Conservation (phyloP, 2,888 invertebrate genomes). For the Urechis unicinctus region DNA sequence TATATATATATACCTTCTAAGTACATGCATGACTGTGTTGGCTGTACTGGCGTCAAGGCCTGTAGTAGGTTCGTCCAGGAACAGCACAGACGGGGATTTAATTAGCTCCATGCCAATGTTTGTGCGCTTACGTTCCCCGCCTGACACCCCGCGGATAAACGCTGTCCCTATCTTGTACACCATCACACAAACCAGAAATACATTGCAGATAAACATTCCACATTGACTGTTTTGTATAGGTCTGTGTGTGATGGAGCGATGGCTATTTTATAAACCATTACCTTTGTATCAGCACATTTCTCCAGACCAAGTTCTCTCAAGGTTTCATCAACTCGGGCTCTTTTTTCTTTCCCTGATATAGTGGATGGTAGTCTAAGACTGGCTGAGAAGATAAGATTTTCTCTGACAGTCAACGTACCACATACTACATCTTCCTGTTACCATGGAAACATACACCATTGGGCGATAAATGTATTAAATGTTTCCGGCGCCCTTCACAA, state of each 20-base stretch:
- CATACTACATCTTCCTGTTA: constrained; percentile 50
- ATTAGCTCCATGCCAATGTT: constrained; percentile 51
- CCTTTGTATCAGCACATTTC: constrained; percentile 44
- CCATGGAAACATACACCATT: too few species aligned
- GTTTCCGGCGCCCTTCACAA: too few species aligned
- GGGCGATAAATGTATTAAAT: too few species aligned
- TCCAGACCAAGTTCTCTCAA: constrained; percentile 43
- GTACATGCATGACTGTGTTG: constrained; percentile 41
- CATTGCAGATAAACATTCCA: neutral
- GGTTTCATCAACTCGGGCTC: constrained; percentile 30
- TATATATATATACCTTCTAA: too few species aligned
- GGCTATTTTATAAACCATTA: constrained; percentile 11
- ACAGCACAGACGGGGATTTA: constrained; percentile 45
- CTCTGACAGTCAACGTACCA: constrained; percentile 46
- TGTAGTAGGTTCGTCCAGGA: constrained; percentile 50
- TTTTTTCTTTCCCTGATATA: constrained; percentile 25
- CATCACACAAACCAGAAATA: neutral
- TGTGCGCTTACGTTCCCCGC: constrained; percentile 47
- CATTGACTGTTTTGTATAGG: neutral
- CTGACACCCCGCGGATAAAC: constrained; percentile 48
- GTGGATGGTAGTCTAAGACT: constrained; percentile 36
- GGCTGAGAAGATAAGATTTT: constrained; percentile 48
- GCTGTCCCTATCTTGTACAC: constrained; percentile 42
- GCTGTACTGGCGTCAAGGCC: constrained; percentile 49
- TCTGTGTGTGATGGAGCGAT: neutral